Evolutionary conservation across 2,888 invertebrate species (phyloP), one percentile per base, ranked within the genome.

Genomic region (Sialis fuliginosa): DNA sequence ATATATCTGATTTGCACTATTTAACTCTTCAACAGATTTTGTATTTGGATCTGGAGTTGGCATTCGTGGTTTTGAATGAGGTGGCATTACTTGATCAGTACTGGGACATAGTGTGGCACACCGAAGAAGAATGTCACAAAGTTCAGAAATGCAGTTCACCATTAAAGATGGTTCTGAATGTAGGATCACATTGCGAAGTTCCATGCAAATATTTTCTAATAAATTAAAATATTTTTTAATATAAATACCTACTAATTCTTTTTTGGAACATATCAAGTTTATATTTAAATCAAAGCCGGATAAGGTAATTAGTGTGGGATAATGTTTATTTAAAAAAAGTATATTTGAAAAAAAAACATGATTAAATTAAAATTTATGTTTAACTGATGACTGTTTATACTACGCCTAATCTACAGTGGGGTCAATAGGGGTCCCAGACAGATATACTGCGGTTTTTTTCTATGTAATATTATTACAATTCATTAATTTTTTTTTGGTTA

Each of bases 51-150:
- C 10, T 9, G 42, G 30, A 35, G 32, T 42, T 6, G 47, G 47
- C 42, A 47, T 42, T 34, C 73, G 72, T 6, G 69, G 67, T 47
- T 69, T 61, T n/a, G 59, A 60, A 48, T 65, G 63, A 6, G 68
- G 62, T 9, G 74, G 73, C 66, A 73, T 62, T 53, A 69, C 66
- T 57, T 71, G 72, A 40, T 62, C 61, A n/a, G 62, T 60, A 54
- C 69, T 67, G 40, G 72, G 67, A 52, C 62, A 64, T n/a, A 71
- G 62, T 53, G 68, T 64, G 13, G 74, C 71, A 12, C 74, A 70
- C 39, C 71, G 66, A 12, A 75, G 60, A 33, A 76, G 64, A 52
- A 71, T 69, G 55, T 75, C 75, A 54, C 75, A 70, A 51, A 75
- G 59, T 54, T 67, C 65, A 45, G 42, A 13, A 6, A 47, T 39